phyloP scores from a whole-genome alignment of 2,797 vertebrate species.

The Spheniscus humboldti region DNA sequence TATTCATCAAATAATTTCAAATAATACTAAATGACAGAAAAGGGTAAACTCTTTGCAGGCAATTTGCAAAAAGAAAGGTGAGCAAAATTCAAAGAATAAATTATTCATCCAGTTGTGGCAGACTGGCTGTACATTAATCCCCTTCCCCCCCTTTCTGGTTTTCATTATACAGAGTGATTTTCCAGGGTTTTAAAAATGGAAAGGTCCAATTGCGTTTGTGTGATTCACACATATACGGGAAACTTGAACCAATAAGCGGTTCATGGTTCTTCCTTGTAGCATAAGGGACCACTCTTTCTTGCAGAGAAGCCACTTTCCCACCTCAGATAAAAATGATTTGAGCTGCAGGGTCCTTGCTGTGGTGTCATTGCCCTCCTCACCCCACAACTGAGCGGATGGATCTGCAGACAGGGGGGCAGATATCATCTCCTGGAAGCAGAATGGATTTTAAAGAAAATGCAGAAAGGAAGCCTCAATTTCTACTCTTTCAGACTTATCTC shows the following conservation, averaged over 20 bases:
- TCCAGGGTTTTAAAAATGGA: neutral
- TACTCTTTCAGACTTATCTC: neutral
- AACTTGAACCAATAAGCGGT: neutral
- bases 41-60: neutral
- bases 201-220: neutral
- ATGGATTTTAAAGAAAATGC: neutral
- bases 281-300: neutral
- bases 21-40: neutral
- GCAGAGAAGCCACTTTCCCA: neutral
- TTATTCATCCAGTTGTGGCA: neutral
- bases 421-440: neutral
- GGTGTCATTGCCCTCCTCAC: neutral
- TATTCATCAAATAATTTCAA: constrained; percentile 33
- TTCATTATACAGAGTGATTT: neutral
- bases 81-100: neutral
- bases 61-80: neutral
- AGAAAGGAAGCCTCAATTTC: neutral
- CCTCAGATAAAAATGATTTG: neutral
- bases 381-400: neutral
- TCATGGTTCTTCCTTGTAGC: neutral
- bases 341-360: neutral
- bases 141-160: neutral
- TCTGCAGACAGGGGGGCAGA: neutral
- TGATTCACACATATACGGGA: neutral
- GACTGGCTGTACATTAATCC: neutral